Evolutionary conservation across 2,888 invertebrate genomes (phyloP).

Genomic region (Hyalella azteca): DNA sequence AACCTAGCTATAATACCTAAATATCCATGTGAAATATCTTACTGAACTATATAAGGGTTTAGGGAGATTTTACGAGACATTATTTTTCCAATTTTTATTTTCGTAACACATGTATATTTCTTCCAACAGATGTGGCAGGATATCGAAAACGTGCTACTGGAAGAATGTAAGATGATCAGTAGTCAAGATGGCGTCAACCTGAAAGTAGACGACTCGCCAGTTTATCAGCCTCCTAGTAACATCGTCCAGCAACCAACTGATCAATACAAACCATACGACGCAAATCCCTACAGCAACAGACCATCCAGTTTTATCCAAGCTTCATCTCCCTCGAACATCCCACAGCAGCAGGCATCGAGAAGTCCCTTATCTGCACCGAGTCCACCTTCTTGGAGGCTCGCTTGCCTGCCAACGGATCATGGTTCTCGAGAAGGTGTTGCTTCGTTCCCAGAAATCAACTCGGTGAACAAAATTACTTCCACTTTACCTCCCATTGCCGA

Average conservation of each 20-base stretch:
- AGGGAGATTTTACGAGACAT: too few relatives aligned
- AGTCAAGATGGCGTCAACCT: conserved; percentile 12
- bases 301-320: conserved; percentile 26
- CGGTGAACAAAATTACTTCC: background rate
- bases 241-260: background rate
- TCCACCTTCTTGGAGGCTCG: conserved; percentile 25
- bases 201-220: background rate
- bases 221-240: conserved; percentile 2
- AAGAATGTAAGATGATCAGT: conserved; percentile 25
- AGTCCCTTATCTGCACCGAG: conserved; percentile 30
- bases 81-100: too few relatives aligned
- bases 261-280: conserved; percentile 29
- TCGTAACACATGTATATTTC: too few relatives aligned
- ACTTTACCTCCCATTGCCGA: background rate
- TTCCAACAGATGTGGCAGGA: conserved; percentile 53
- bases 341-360: conserved; percentile 32
- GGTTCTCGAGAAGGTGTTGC: background rate
- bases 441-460: background rate
- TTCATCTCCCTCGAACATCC: conserved; percentile 22
- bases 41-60: too few relatives aligned
- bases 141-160: conserved; percentile 43
- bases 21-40: too few relatives aligned
- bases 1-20: too few relatives aligned
- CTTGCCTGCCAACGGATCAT: conserved; percentile 13
- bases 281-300: conserved; percentile 16